Evolutionary conservation across 2,113 vertebrate genomes (phyloP).

Genomic region (Steatornis caripensis): DNA sequence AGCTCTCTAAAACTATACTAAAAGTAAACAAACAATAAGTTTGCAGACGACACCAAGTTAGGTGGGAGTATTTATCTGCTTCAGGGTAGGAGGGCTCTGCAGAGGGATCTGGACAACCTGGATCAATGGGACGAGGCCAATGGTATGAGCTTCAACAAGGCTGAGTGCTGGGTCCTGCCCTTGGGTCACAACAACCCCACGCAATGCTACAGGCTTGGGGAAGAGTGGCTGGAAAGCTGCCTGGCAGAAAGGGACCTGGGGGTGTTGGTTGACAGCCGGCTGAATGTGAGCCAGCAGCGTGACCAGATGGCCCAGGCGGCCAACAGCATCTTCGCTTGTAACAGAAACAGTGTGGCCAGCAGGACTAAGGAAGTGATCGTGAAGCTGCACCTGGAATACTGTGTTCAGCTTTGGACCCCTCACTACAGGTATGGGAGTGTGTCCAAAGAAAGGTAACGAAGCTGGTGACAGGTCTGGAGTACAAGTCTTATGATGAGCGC

Average conservation of each 20-base stretch:
- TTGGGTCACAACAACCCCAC: not conserved
- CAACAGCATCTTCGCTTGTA: not conserved
- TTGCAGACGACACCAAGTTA: not conserved
- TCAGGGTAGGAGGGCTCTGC: not conserved
- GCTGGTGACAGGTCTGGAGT: not conserved
- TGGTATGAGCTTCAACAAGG: not conserved
- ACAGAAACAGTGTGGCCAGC: not conserved
- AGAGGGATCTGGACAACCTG: not conserved
- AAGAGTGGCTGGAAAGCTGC: not conserved
- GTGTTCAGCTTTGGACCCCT: not conserved
- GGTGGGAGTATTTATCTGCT: rapidly evolving
- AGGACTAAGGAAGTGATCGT: not conserved
- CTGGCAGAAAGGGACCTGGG: not conserved
- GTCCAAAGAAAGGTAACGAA: rapidly evolving
- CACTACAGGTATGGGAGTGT: rapidly evolving
- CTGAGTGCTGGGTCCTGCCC: not conserved
- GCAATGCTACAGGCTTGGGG: rapidly evolving
- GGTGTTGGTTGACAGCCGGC: not conserved
- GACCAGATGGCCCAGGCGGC: not conserved
- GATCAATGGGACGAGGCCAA: rapidly evolving
- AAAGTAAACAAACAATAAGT: not conserved
- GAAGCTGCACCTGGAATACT: rapidly evolving
- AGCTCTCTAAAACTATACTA: not conserved
- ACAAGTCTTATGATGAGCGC: not conserved
- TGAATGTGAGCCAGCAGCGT: not conserved